A percentile compares a stretch with the other conserved stretches of the same genome.
Conservation (phyloP, 2,888 invertebrate species). For the Pristionchus fissidentatus region DNA sequence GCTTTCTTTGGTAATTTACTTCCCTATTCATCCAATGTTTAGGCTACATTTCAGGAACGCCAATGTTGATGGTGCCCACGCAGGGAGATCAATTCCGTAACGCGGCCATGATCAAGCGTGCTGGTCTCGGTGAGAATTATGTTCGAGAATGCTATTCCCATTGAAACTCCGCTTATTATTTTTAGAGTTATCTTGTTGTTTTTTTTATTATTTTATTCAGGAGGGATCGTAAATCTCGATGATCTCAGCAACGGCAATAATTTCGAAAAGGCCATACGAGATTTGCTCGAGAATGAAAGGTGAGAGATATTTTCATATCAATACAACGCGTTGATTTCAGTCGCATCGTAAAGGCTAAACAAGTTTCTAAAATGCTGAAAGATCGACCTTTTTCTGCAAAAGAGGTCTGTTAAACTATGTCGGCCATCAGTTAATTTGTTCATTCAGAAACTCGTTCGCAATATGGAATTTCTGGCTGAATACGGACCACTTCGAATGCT, state of each 20-base stretch:
- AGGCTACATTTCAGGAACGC: neutral
- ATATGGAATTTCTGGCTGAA: neutral
- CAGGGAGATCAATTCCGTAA: constrained; percentile 21
- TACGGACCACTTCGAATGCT: constrained; percentile 18
- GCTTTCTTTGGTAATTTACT: neutral
- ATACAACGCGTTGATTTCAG: neutral
- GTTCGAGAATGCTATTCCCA: neutral
- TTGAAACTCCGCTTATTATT: no score
- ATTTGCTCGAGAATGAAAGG: neutral
- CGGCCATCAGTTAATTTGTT: neutral
- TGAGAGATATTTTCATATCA: neutral
- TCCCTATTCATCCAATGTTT: neutral
- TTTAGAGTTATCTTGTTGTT: no score
- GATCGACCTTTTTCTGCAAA: neutral
- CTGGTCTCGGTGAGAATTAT: neutral
- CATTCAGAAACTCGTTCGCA: constrained; percentile 1
- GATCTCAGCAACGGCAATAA: neutral
- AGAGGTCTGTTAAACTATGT: no score
- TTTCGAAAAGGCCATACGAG: neutral
- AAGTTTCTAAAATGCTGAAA: neutral
- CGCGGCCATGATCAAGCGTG: constrained; percentile 12
- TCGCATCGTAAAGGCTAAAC: neutral
- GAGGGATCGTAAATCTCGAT: neutral
- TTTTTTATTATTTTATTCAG: no score
- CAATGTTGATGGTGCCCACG: constrained; percentile 10